phyloP scores from a whole-genome alignment of 2,113 vertebrate genomes.

The Coptodon rendalli region DNA sequence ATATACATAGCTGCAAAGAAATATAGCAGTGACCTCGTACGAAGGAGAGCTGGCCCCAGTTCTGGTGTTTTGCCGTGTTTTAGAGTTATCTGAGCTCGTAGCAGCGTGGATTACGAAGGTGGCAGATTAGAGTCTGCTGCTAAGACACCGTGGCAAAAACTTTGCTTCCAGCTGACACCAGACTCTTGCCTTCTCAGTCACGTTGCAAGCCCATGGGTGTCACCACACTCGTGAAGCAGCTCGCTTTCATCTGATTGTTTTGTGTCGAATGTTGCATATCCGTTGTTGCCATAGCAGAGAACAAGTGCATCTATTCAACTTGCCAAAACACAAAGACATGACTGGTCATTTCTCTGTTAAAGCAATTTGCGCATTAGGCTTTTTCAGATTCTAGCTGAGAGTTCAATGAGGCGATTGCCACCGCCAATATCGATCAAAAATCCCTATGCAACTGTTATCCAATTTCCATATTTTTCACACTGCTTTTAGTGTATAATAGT shows the following conservation, averaged over 20 bases:
- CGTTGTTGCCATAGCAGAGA: background rate
- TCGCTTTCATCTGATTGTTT: background rate
- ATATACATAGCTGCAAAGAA: background rate
- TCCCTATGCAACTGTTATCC: background rate
- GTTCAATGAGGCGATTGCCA: background rate
- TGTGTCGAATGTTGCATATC: background rate
- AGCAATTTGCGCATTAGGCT: background rate
- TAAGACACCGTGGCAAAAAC: slow-evolving; percentile 35
- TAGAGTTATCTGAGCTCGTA: slow-evolving; percentile 39
- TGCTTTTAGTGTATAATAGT: background rate
- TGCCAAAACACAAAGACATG: background rate
- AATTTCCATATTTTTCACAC: background rate
- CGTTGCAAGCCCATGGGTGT: background rate
- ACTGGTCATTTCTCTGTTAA: background rate
- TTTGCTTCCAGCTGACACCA: slow-evolving; percentile 49
- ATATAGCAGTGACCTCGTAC: background rate
- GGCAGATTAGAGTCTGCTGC: slow-evolving; percentile 54
- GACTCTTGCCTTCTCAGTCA: slow-evolving; percentile 19
- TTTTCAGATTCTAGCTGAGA: background rate
- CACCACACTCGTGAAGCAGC: background rate
- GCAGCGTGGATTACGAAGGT: slow-evolving; percentile 55
- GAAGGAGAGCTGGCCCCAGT: background rate
- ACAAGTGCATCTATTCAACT: background rate
- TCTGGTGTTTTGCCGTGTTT: slow-evolving; percentile 50
- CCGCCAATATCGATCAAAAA: background rate